A percentile compares a stretch with the other conserved stretches of the same genome.
Evolutionary conservation across 2,797 vertebrate species (phyloP).

Genomic region (Mus spretus): DNA sequence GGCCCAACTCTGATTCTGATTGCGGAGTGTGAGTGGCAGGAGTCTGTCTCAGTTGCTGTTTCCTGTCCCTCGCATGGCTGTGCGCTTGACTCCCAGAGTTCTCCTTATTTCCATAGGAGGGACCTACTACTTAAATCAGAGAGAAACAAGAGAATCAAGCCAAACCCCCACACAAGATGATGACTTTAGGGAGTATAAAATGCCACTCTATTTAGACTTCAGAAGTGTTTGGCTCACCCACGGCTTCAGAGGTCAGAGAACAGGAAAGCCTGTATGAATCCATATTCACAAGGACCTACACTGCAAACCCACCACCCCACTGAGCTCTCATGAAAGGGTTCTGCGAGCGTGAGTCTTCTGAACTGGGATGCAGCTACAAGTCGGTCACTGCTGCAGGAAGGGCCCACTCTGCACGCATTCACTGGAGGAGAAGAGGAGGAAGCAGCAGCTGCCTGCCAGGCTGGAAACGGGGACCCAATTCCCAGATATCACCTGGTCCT

Average conservation of each 20-base stretch:
- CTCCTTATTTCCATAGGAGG: background rate
- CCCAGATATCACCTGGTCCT: background rate
- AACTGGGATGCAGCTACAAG: background rate
- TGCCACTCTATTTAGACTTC: slow-evolving; percentile 2
- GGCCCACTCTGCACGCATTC: background rate
- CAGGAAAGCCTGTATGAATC: background rate
- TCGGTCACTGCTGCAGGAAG: no score
- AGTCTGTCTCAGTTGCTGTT: background rate
- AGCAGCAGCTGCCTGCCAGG: background rate
- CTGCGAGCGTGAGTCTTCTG: background rate
- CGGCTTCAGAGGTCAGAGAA: slow-evolving; percentile 36
- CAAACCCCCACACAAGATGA: background rate
- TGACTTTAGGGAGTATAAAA: background rate
- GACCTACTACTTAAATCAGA: background rate
- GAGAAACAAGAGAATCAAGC: background rate
- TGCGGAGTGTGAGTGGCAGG: background rate
- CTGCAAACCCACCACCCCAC: background rate
- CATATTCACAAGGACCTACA: background rate
- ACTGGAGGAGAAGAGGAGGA: background rate
- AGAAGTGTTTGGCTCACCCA: background rate
- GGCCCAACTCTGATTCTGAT: background rate
- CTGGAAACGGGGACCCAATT: background rate
- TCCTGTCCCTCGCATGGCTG: background rate
- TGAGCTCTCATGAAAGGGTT: background rate
- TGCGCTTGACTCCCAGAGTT: background rate